Conservation (phyloP, 2,113 vertebrate species). For the Rana temporaria region DNA sequence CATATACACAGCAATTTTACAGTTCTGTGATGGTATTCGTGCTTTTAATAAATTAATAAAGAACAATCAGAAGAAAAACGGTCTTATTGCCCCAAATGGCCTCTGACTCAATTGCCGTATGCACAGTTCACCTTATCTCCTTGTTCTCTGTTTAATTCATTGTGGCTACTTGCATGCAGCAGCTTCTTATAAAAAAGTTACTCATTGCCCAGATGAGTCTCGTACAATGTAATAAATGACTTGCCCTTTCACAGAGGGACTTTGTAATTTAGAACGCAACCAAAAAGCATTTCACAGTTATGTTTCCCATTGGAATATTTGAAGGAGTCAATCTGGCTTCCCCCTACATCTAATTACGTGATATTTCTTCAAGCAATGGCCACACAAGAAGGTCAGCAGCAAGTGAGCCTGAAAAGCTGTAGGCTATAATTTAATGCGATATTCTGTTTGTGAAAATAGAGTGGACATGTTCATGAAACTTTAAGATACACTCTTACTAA, state of each 20-base stretch:
- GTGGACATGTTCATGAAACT: background rate
- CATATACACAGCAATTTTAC: no score
- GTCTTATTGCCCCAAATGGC: no score
- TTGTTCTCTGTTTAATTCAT: no score
- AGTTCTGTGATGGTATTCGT: no score
- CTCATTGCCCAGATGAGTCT: background rate
- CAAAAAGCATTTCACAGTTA: slow-evolving; percentile 28
- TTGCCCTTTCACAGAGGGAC: slow-evolving; percentile 36
- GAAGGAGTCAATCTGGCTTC: slow-evolving; percentile 23
- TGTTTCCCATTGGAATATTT: slow-evolving; percentile 12
- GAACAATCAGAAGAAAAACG: no score
- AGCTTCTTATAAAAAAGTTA: no score
- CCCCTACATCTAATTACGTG: slow-evolving; percentile 27
- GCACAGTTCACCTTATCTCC: no score
- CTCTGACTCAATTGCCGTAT: no score
- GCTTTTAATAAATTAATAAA: no score
- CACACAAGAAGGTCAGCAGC: background rate
- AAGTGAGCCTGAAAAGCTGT: slow-evolving; percentile 23
- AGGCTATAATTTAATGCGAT: slow-evolving; percentile 22
- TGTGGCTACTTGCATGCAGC: no score
- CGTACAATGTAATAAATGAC: slow-evolving; percentile 22
- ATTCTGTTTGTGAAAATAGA: slow-evolving; percentile 1
- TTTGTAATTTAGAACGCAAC: slow-evolving; percentile 33
- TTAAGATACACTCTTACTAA: background rate
- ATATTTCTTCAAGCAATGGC: slow-evolving; percentile 36